Base-by-base conservation (phyloP, 2,797 vertebrate genomes). In the Danio albolineatus region DNA sequence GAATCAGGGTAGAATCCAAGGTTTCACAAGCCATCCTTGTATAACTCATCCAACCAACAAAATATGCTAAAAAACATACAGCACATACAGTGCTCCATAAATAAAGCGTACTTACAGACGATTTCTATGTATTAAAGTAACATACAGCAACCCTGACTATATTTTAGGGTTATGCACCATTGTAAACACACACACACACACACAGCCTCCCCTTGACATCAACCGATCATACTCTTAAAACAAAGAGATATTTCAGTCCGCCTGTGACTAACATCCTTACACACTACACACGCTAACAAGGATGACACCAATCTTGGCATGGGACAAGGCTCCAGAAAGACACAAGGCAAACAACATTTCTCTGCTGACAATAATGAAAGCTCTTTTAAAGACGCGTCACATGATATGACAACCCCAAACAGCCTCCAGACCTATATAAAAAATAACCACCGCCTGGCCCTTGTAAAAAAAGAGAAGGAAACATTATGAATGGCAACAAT, bases 221-320 rank as follows among this genome's bases (percentile, higher is more conserved):
- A 61, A 67, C 53, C 14, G 76, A 57, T 78, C 54, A 70, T 19
- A 44, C 57, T 61, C 36, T 28, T 28, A 62, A 14, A 72, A 79
- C 67, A 79, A 79, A 79, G 77, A 62, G 48, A 67, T 60, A 59
- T 28, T 80, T 84, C 79, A 74, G 65, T 76, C 78, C 69, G 44
- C 12, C 51, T 13, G 28, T 81, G 80, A 86, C 83, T 76, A 82
- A 83, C 51, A n/a, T 67, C 66, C 75, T 83, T 61, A 82, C 65
- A 83, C 67, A 71, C 73, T 74, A 44, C 41, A 73, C 54, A 51
- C 28, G 3, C 56, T 62, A 62, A 77, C 77, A 16, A 74, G 70
- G 73, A 78, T 80, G 77, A 84, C 64, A 78, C 51, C 71, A 78
- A 62, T 49, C 56, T 64, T 82, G 76, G 76, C 62, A 64, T 17